Conservation (phyloP, 2,113 vertebrate genomes). For the Apaloderma vittatum region DNA sequence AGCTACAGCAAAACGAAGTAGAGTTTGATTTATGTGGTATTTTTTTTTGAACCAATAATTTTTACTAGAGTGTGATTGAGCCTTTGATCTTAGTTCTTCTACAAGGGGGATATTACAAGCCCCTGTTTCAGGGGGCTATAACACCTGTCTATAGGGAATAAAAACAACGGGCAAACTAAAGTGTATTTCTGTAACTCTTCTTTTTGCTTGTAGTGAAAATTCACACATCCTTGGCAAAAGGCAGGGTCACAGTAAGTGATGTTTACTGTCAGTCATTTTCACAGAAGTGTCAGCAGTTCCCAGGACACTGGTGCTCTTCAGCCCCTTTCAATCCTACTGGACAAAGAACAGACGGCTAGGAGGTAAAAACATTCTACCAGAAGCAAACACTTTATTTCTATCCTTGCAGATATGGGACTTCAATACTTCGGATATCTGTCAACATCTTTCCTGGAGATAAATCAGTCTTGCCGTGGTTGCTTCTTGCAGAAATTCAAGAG, state of each 20-base stretch:
- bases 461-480: background rate
- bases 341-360: background rate
- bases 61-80: background rate
- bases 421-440: background rate
- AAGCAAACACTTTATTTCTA: background rate
- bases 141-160: background rate
- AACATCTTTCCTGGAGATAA: background rate
- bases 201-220: background rate
- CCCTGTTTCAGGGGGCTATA: accelerated
- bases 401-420: background rate
- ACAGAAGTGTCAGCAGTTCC: background rate
- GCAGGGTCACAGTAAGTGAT: background rate
- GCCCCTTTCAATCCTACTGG: background rate
- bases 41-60: background rate
- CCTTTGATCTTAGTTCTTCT: background rate
- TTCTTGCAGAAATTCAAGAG: background rate
- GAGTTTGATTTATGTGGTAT: background rate
- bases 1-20: background rate
- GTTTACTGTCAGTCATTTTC: background rate
- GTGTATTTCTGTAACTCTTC: background rate
- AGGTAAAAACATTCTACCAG: background rate
- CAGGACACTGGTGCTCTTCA: background rate
- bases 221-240: background rate
- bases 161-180: background rate
- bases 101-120: background rate